Evolutionary conservation across 2,888 invertebrate species (phyloP).

Genomic region (Dryococelus australis): DNA sequence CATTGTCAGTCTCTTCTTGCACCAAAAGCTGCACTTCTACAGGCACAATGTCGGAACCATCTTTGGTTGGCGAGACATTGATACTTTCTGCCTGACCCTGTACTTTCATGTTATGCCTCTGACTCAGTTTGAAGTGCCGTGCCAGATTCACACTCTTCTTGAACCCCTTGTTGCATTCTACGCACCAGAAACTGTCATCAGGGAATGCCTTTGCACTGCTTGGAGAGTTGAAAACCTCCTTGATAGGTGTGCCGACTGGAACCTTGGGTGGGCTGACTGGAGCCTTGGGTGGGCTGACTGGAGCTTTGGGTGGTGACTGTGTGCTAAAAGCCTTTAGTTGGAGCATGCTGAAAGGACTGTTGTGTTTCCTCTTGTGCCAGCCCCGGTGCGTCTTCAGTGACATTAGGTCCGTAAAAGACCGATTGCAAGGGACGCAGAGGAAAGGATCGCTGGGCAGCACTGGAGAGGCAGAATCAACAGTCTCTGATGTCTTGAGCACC

Average conservation of each 20-base stretch:
- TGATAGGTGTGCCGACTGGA: background rate
- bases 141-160: background rate
- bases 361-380: conserved; percentile 59
- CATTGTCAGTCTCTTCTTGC: background rate
- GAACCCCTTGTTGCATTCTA: background rate
- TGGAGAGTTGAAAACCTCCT: background rate
- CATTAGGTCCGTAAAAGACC: conserved; percentile 58
- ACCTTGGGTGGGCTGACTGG: background rate
- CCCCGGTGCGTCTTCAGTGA: conserved; percentile 70
- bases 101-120: background rate
- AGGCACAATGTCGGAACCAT: background rate
- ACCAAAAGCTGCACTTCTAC: background rate
- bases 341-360: background rate
- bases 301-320: background rate
- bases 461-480: background rate
- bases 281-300: background rate
- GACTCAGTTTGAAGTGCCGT: background rate
- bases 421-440: conserved; percentile 30
- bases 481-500: background rate
- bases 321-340: background rate
- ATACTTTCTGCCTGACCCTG: background rate
- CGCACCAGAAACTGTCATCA: background rate
- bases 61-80: background rate
- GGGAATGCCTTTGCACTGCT: background rate
- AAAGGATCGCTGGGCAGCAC: background rate